A percentile compares a stretch with the other conserved stretches of the same genome.
phyloP scores from a whole-genome alignment of 2,888 invertebrate genomes.

The Agrotis segetum region DNA sequence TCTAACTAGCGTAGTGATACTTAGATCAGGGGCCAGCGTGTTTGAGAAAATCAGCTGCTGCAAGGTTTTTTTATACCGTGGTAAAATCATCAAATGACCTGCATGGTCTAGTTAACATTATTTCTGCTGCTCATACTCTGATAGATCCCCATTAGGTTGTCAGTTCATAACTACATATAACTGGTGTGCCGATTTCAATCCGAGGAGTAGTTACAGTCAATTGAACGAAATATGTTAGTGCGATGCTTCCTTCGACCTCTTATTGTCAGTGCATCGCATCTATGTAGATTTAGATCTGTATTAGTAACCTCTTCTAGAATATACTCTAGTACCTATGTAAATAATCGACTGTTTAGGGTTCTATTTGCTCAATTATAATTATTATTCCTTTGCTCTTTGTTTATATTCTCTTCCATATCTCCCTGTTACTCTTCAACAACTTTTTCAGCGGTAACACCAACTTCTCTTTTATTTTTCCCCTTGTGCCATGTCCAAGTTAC shows the following conservation, averaged over 20 bases:
- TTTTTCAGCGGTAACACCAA: too few species aligned
- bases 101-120: neutral
- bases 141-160: conserved; percentile 20
- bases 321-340: neutral
- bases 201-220: conserved; percentile 42
- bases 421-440: neutral
- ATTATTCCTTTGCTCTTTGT: too few species aligned
- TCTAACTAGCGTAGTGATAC: neutral
- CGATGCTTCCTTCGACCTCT: conserved; percentile 29
- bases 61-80: too few species aligned
- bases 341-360: neutral
- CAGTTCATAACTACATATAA: conserved; percentile 4
- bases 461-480: too few species aligned
- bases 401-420: neutral
- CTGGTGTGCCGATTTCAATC: conserved; percentile 42
- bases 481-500: too few species aligned
- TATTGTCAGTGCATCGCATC: conserved; percentile 3
- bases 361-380: neutral
- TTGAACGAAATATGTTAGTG: conserved; percentile 36
- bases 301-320: neutral
- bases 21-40: neutral
- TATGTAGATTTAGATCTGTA: conserved; percentile 6
- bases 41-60: neutral
- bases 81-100: too few species aligned
- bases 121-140: neutral